Percentiles rank a stretch among this genome's conserved stretches.
Conservation (phyloP, 2,113 vertebrate species). For the Panthera uncia region DNA sequence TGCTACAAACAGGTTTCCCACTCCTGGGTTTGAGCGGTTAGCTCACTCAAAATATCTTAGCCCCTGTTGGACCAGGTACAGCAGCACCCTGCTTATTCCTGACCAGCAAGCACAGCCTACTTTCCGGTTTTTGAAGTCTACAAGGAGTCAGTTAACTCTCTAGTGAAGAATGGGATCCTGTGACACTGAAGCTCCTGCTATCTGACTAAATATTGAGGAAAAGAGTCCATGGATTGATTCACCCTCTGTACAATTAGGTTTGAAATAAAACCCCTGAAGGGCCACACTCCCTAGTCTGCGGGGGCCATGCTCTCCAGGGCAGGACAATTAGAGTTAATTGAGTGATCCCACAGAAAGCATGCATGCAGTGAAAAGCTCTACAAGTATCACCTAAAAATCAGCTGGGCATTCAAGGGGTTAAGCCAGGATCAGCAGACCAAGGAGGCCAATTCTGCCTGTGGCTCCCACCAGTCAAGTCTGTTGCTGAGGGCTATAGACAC, state of each 20-base stretch:
- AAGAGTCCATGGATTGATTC: constrained; percentile 80
- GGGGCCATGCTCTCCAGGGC: constrained; percentile 81
- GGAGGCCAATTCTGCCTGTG: constrained; percentile 81
- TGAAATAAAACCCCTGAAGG: constrained; percentile 82
- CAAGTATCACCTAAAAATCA: constrained; percentile 72
- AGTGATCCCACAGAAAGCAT: constrained; percentile 81
- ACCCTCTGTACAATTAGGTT: constrained; percentile 73
- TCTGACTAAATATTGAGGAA: constrained; percentile 84
- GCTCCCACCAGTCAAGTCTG: constrained; percentile 79
- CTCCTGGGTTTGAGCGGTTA: background rate
- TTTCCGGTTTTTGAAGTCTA: background rate
- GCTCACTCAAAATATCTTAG: background rate
- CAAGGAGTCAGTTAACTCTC: constrained; percentile 67
- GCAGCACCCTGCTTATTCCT: background rate
- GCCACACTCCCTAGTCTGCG: constrained; percentile 78
- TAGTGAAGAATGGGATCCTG: constrained; percentile 64
- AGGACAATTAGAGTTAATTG: constrained; percentile 85
- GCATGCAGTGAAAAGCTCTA: constrained; percentile 63
- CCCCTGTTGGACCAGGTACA: background rate
- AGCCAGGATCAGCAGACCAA: constrained; percentile 79
- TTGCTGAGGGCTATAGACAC: constrained; percentile 77
- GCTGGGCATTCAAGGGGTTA: constrained; percentile 80
- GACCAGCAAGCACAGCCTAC: background rate
- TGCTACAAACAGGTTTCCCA: background rate
- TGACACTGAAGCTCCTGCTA: constrained; percentile 50